Evolutionary conservation across 2,888 invertebrate genomes (phyloP), one percentile per base, ranked within the genome.

Genomic region (Tholera decimalis): DNA sequence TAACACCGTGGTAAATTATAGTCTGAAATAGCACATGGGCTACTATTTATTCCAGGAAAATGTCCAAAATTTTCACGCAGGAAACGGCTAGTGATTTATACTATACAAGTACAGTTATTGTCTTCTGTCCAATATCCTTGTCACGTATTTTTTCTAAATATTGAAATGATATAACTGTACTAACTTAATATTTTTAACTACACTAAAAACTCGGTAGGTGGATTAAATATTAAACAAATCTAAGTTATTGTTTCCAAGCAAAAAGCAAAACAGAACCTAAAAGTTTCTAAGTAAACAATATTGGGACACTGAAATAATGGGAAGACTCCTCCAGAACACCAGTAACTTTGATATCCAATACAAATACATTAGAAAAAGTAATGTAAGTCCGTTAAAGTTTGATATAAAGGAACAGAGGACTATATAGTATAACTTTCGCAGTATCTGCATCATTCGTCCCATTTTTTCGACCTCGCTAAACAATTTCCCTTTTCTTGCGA

Each of bases 371-470:
- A 71, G 47, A 55, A 57, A 65, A 74, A 60, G 57, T 70, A 58
- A 61, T 70, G 62, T 70, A 77, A 77, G 63, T 77, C 66, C 50
- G 28, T 43, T 41, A 49, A 79, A 66, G 57, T 63, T 60, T 46
- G 60, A 61, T 63, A 63, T 65, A 61, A 67, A 62, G 53, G 54
- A 59, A 55, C 60, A 26, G 47, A 35, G 35, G 33, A 35, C 54
- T n/a, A 54, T 46, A 70, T 30, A 70, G 66, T 77, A 70, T 63
- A 70, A 78, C 58, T 78, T 77, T 61, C 37, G 30, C 58, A 33
- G 22, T 54, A 49, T 47, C n/a, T 47, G 54, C 33, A 70, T 47
- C 22, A 62, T 70, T 58, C 63, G 44, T 65, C 22, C 46, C 2
- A 28, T 39, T 62, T 37, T 33, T 41, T 28, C 26, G 11, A 56